Conservation (phyloP, 2,797 vertebrate genomes). For the Pangasius larnaudii region DNA sequence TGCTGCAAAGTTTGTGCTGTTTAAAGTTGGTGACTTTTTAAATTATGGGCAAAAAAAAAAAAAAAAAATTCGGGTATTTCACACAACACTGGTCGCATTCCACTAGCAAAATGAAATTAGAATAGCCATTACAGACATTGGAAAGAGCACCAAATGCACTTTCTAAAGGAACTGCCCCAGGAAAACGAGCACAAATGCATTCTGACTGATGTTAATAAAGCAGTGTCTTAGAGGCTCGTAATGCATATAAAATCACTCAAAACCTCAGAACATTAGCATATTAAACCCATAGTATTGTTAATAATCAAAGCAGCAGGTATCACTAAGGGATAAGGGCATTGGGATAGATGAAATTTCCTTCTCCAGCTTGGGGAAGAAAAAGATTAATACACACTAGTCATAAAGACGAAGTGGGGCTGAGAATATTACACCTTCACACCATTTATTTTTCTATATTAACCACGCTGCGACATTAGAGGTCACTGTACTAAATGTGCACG, state of each 20-base stretch:
- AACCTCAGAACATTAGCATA: slow-evolving; percentile 4
- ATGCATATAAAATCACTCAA: not conserved
- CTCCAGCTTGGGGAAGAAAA: not conserved
- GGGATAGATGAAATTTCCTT: not conserved
- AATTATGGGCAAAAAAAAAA: slow-evolving; percentile 7
- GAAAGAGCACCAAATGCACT: slow-evolving; percentile 40
- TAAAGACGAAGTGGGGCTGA: slow-evolving; percentile 18
- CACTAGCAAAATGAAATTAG: slow-evolving; percentile 47
- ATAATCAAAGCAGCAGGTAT: not conserved
- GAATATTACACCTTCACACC: slow-evolving; percentile 8
- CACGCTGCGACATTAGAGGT: slow-evolving; percentile 6
- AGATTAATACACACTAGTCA: slow-evolving; percentile 9
- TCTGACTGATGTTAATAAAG: slow-evolving; percentile 50
- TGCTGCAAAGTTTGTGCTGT: not conserved
- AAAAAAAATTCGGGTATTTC: slow-evolving; percentile 7
- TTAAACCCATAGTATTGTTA: not conserved
- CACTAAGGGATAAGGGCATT: not conserved
- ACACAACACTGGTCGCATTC: slow-evolving; percentile 40
- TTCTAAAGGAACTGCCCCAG: slow-evolving; percentile 46
- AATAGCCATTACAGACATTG: slow-evolving; percentile 40
- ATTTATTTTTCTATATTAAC: slow-evolving; percentile 21
- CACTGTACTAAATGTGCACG: slow-evolving; percentile 7
- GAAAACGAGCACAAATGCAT: slow-evolving; percentile 44
- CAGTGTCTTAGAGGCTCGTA: slow-evolving; percentile 17
- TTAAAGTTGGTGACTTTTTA: slow-evolving; percentile 24